Evolutionary conservation across 1,140 invertebrate species (phyloP), one percentile per base, ranked within the genome.

Genomic region (Neodiprion fabricii): DNA sequence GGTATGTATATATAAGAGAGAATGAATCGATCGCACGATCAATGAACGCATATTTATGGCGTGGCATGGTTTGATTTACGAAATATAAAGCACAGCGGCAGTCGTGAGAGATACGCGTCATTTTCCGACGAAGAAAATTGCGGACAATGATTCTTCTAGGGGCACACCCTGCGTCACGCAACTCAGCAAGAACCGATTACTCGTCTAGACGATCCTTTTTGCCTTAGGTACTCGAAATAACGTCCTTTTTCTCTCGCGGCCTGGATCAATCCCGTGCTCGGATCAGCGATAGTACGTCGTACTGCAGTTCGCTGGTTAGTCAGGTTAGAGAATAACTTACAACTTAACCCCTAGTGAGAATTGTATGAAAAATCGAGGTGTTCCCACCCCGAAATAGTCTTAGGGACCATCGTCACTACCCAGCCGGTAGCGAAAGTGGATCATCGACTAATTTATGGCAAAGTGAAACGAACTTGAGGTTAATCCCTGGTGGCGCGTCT

Each of bases 401-500:
- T 61, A 61, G 53, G 11, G 53, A 61, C 53, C n/a, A 40, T 61
- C 53, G 28, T 40, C n/a, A 61, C 53, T 61, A 61, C 53, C 53
- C 53, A 14, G 53, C 48, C 69, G 47, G 70, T 68, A 70, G 68
- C 53, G 69, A 70, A 74, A 48, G 28, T 71, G 65, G 48, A 53
- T 75, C 72, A 75, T 40, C 49, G 76, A 77, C 69, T 75, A 73
- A 67, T 77, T 70, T 69, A 0, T 3, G 50, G 48, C 53, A 61
- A 61, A 61, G 53, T 61, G 53, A 61, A 61, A 61, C 21, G 40
- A 69, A 69, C 67, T 69, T 69, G 11, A 21, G 23, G 67, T 69
- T 23, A 40, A 40, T 40, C 28, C 67, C 67, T 69, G 11, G 40
- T 14, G 61, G n/a, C 10, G 67, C 17, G 7, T 69, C 23, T 74